A percentile compares a stretch with the other conserved stretches of the same genome.
phyloP scores from a whole-genome alignment of 2,888 invertebrate species.

The Andrena praecox region DNA sequence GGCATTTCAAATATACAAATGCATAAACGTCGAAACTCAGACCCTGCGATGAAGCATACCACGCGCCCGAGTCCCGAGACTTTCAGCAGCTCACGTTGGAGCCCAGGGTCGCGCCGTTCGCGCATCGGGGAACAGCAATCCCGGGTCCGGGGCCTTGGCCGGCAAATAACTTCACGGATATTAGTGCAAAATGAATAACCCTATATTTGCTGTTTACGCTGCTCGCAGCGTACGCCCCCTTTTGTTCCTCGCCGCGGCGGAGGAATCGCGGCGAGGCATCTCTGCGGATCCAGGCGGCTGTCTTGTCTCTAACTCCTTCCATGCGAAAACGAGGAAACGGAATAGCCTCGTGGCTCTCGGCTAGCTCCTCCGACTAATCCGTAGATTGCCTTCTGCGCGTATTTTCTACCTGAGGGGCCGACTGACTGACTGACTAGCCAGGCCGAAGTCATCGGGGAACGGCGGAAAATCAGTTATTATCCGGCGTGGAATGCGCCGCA shows the following conservation, averaged over 20 bases:
- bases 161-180: constrained; percentile 57
- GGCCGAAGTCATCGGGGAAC: constrained; percentile 53
- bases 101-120: constrained; percentile 14
- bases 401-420: constrained; percentile 74
- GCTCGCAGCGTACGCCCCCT: constrained; percentile 4
- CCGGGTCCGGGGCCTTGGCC: not conserved
- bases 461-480: constrained; percentile 73
- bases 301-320: constrained; percentile 54
- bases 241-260: constrained; percentile 41
- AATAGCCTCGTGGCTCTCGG: constrained; percentile 12
- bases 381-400: constrained; percentile 76
- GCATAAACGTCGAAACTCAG: too few relatives aligned
- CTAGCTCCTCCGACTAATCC: constrained; percentile 69
- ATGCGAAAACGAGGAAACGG: constrained; percentile 44
- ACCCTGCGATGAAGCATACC: too few relatives aligned
- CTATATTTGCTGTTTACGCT: constrained; percentile 34
- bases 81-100: not conserved
- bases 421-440: constrained; percentile 70
- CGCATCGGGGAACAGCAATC: constrained; percentile 13
- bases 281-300: not conserved
- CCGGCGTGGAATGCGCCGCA: constrained; percentile 62
- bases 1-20: not conserved
- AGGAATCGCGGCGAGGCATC: constrained; percentile 12
- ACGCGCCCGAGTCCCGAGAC: not conserved
- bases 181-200: constrained; percentile 57